These are phyloP conservation scores for Myotis vivesi DNA, from an alignment of 2,797 vertebrate species.

Conservation along the genomic window DNA sequence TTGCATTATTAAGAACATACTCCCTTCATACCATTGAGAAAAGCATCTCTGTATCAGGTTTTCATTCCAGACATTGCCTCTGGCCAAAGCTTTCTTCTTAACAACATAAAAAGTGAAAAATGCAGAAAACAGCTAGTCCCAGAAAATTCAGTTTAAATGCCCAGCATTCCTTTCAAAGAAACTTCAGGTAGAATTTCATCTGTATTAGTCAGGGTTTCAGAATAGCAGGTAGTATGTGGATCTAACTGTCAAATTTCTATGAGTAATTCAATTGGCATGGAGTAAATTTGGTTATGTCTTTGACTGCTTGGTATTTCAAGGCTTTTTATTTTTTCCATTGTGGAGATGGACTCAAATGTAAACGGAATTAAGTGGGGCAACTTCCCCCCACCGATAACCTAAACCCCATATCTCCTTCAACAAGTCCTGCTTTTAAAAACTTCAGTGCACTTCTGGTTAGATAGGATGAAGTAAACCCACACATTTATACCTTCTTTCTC, in stretches of 20 bases:
- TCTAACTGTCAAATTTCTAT: constrained; percentile 69
- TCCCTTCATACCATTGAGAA: constrained; percentile 60
- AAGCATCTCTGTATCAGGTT: constrained; percentile 70
- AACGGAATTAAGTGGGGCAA: constrained; percentile 40
- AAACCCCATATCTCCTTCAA: background rate
- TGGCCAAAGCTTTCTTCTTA: constrained; percentile 77
- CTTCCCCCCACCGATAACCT: background rate
- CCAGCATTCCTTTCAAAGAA: constrained; percentile 71
- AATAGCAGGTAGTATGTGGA: constrained; percentile 62
- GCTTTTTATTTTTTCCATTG: constrained; percentile 44
- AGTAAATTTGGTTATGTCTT: constrained; percentile 71
- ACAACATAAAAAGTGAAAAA: constrained; percentile 71
- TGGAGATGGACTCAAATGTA: constrained; percentile 46
- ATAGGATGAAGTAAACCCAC: background rate
- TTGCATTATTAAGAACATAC: constrained; percentile 76
- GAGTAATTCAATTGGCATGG: constrained; percentile 77
- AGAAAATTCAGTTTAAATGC: constrained; percentile 78
- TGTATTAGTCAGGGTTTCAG: constrained; percentile 77
- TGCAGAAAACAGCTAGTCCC: constrained; percentile 71
- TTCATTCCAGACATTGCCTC: constrained; percentile 72
- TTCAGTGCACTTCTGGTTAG: background rate
- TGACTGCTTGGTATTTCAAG: constrained; percentile 71
- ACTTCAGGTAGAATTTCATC: constrained; percentile 77
- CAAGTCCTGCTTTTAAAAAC: constrained; percentile 5
- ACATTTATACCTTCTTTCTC: background rate